Evolutionary conservation across 1,140 invertebrate species (phyloP).

Genomic region (Zophobas atratus): DNA sequence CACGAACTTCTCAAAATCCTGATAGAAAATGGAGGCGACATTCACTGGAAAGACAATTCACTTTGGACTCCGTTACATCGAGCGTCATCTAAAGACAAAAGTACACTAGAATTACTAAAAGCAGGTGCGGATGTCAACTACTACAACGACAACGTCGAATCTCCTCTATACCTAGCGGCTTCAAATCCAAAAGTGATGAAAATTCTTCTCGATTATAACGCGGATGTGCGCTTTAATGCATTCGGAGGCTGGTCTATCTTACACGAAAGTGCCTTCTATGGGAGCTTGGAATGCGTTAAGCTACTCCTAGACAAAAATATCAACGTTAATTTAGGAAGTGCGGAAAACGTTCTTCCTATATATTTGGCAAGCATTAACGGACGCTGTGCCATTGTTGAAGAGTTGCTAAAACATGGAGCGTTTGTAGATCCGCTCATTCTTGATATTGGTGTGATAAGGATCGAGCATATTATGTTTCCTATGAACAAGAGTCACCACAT

Average conservation of each 20-base stretch:
- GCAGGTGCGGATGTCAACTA: too few relatives aligned
- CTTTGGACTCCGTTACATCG: background rate
- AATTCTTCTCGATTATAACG: background rate
- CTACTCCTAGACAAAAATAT: background rate
- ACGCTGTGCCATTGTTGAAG: background rate
- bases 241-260: conserved; percentile 1
- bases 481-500: background rate
- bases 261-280: background rate
- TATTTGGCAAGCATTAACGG: conserved; percentile 18
- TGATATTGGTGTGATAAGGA: background rate
- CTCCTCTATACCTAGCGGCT: background rate
- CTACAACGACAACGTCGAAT: background rate
- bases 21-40: background rate
- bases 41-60: background rate
- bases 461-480: background rate
- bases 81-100: too few relatives aligned
- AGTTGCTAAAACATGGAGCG: background rate
- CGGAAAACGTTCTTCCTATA: conserved; percentile 18
- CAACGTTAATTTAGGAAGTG: background rate
- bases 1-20: background rate
- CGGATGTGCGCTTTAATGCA: background rate
- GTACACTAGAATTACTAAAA: too few relatives aligned
- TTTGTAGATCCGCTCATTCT: background rate
- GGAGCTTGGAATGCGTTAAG: conserved; percentile 1
- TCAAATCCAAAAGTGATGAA: background rate